These are phyloP conservation scores for Watsonalla cultraria DNA, from an alignment of 2,888 invertebrate genomes.

Conservation along the genomic window DNA sequence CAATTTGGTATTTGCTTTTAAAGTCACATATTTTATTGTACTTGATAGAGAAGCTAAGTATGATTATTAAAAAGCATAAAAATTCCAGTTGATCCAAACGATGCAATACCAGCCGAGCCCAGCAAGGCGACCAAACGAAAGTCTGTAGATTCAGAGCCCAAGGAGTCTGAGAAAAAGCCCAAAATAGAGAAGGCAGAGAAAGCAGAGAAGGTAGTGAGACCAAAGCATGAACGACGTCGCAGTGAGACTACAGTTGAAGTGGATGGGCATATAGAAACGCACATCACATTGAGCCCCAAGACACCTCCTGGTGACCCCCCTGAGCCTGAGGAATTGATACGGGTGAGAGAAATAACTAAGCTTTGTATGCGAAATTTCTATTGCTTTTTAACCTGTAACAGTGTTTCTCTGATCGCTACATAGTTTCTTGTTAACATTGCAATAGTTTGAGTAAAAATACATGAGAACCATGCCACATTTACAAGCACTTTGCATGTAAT, in stretches of 20 bases:
- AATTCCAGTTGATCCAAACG: slow-evolving; percentile 63
- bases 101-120: slow-evolving; percentile 36
- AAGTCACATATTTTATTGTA: too few species aligned
- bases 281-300: slow-evolving; percentile 87
- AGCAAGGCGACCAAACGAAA: slow-evolving; percentile 54
- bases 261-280: slow-evolving; percentile 87
- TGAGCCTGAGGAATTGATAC: slow-evolving; percentile 95
- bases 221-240: slow-evolving; percentile 47
- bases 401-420: too few species aligned
- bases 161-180: slow-evolving; percentile 62
- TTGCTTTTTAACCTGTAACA: too few species aligned
- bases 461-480: too few species aligned
- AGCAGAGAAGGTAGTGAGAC: slow-evolving; percentile 26
- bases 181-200: slow-evolving; percentile 53
- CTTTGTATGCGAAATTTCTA: too few species aligned
- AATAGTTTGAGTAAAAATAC: too few species aligned
- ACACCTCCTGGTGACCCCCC: slow-evolving; percentile 91
- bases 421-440: too few species aligned
- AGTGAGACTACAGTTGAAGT: slow-evolving; percentile 76
- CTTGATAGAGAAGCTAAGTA: too few species aligned
- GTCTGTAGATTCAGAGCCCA: slow-evolving; percentile 45
- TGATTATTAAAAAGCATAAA: neutral
- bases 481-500: too few species aligned
- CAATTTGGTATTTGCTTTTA: too few species aligned
- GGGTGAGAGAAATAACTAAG: slow-evolving; percentile 61